A percentile compares a stretch with the other conserved stretches of the same genome.
Evolutionary conservation across 2,797 vertebrate genomes (phyloP).

Genomic region (Merluccius polli): DNA sequence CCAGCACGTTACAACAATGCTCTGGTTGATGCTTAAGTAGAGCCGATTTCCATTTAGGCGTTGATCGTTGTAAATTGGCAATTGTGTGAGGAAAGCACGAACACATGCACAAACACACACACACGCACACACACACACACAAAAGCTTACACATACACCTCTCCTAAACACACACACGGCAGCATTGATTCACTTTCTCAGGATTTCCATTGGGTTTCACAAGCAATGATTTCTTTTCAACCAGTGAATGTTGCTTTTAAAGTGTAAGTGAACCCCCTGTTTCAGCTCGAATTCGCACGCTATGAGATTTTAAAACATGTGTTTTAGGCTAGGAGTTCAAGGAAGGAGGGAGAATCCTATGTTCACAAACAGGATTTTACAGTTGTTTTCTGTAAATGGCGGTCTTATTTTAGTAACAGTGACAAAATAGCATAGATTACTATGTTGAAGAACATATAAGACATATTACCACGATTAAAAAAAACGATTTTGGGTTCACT

Average conservation of each 20-base stretch:
- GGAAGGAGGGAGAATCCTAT: too few relatives aligned
- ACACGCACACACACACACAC: background rate
- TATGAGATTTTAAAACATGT: too few relatives aligned
- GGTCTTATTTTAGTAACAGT: too few relatives aligned
- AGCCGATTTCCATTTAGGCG: background rate
- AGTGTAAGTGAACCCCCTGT: too few relatives aligned
- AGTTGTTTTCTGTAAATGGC: too few relatives aligned
- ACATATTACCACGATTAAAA: too few relatives aligned
- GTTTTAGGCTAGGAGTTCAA: too few relatives aligned
- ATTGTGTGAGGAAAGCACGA: background rate
- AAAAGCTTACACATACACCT: background rate
- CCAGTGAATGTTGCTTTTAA: background rate
- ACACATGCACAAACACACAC: background rate
- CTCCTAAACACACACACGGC: background rate
- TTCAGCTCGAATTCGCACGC: too few relatives aligned
- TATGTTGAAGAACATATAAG: too few relatives aligned
- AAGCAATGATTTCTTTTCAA: background rate
- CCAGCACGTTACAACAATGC: background rate
- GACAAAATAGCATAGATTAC: too few relatives aligned
- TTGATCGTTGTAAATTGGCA: slow-evolving; percentile 1
- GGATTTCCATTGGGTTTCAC: background rate
- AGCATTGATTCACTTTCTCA: slow-evolving; percentile 1
- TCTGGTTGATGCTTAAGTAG: background rate
- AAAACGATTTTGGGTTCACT: too few relatives aligned
- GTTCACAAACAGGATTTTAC: too few relatives aligned